A percentile compares a stretch with the other conserved stretches of the same genome.
phyloP scores from a whole-genome alignment of 2,113 vertebrate genomes.

The Atherinomorus stipes region DNA sequence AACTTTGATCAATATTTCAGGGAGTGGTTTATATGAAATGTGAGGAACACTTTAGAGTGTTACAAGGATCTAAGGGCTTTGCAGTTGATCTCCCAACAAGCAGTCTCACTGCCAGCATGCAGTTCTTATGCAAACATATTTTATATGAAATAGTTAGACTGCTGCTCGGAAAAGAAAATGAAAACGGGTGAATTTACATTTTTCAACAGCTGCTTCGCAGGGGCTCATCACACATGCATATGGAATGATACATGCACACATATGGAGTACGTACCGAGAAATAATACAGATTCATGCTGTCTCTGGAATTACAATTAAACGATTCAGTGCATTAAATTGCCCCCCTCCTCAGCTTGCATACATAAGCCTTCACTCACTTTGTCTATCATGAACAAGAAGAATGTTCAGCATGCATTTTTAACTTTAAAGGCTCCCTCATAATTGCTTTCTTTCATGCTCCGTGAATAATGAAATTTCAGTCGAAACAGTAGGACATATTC shows the following conservation, averaged over 20 bases:
- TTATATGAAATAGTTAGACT: slow-evolving; percentile 40
- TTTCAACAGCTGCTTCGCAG: slow-evolving; percentile 47
- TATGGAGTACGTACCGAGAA: not conserved
- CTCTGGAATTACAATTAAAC: slow-evolving; percentile 39
- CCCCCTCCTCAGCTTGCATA: slow-evolving; percentile 22
- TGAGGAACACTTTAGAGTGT: not conserved
- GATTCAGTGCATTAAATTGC: slow-evolving; percentile 19
- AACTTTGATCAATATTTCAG: slow-evolving; percentile 52
- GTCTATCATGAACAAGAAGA: slow-evolving; percentile 24
- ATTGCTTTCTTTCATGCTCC: slow-evolving; percentile 60
- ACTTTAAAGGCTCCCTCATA: slow-evolving; percentile 47
- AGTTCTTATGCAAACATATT: slow-evolving; percentile 19
- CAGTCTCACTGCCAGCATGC: not conserved
- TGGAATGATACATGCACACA: slow-evolving; percentile 16
- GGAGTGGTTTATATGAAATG: slow-evolving; percentile 21
- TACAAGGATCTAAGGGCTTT: not conserved
- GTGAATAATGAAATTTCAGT: slow-evolving; percentile 63
- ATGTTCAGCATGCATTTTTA: slow-evolving; percentile 54
- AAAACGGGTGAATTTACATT: slow-evolving; percentile 46
- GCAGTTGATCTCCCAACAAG: slow-evolving; percentile 7
- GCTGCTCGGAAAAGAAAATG: not conserved
- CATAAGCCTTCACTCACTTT: not conserved
- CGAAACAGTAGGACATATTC: slow-evolving; percentile 34
- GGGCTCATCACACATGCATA: slow-evolving; percentile 37
- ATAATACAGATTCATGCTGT: slow-evolving; percentile 29